phyloP scores from a whole-genome alignment of 2,888 invertebrate genomes.

The Nemotelus nigrinus region DNA sequence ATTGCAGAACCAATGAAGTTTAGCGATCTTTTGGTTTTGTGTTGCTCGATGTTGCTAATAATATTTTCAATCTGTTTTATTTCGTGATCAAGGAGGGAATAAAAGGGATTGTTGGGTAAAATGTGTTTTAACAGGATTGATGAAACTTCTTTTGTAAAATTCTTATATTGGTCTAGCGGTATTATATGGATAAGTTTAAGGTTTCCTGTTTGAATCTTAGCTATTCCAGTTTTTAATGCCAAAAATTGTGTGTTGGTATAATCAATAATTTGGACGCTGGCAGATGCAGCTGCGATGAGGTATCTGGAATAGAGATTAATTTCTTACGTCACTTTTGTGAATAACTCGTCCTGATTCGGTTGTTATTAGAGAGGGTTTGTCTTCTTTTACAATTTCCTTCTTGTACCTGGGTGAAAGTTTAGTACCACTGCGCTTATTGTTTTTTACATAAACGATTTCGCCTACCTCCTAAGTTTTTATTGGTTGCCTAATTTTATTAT shows the following conservation, averaged over 20 bases:
- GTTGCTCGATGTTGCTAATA: neutral
- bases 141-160: neutral
- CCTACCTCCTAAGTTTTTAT: neutral
- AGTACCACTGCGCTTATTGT: constrained; percentile 22
- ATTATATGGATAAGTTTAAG: neutral
- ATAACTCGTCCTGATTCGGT: too few species aligned
- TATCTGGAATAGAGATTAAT: too few species aligned
- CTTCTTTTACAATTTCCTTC: neutral
- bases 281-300: neutral
- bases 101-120: neutral
- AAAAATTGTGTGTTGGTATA: constrained; percentile 4
- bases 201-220: neutral
- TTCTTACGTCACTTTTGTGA: too few species aligned
- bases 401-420: neutral
- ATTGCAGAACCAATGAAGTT: neutral
- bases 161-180: neutral
- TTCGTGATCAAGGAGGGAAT: neutral
- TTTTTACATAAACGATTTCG: neutral
- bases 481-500: neutral
- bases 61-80: neutral
- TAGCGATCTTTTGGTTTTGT: neutral
- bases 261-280: neutral
- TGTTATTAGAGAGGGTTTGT: neutral
- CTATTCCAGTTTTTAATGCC: neutral
- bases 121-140: neutral